phyloP scores from a whole-genome alignment of 2,113 vertebrate species.

The Zosterops pallidus region DNA sequence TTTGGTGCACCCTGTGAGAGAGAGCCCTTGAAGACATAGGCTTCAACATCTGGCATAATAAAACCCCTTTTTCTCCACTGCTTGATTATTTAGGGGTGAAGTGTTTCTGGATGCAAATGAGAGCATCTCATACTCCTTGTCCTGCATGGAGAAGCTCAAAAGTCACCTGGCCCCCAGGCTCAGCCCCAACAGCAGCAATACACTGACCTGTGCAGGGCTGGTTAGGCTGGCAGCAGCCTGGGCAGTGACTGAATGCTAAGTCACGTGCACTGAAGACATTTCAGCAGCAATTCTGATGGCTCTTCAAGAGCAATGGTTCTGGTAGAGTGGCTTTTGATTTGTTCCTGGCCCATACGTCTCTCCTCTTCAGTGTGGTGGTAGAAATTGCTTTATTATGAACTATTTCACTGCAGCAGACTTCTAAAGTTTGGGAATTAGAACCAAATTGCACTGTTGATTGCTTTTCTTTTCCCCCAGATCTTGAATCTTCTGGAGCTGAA shows the following conservation, averaged over 20 bases:
- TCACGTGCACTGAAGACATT: not conserved
- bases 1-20: not conserved
- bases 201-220: not conserved
- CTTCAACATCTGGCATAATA: not conserved
- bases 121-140: not conserved
- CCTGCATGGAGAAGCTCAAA: not conserved
- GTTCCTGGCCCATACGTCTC: not conserved
- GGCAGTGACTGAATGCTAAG: not conserved
- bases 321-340: not conserved
- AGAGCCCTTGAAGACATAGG: not conserved
- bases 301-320: not conserved
- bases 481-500: not conserved
- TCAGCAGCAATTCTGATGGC: not conserved
- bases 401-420: slow-evolving; percentile 17
- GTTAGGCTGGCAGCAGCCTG: not conserved
- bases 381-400: slow-evolving; percentile 19
- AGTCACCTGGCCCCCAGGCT: not conserved
- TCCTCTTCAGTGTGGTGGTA: not conserved
- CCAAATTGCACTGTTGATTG: not conserved
- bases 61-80: not conserved
- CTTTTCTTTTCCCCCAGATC: not conserved
- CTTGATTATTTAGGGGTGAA: not conserved
- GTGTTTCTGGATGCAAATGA: not conserved
- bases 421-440: not conserved
- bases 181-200: not conserved